Base-by-base conservation (phyloP, 2,888 invertebrate genomes). In the Xestia sexstrigata region DNA sequence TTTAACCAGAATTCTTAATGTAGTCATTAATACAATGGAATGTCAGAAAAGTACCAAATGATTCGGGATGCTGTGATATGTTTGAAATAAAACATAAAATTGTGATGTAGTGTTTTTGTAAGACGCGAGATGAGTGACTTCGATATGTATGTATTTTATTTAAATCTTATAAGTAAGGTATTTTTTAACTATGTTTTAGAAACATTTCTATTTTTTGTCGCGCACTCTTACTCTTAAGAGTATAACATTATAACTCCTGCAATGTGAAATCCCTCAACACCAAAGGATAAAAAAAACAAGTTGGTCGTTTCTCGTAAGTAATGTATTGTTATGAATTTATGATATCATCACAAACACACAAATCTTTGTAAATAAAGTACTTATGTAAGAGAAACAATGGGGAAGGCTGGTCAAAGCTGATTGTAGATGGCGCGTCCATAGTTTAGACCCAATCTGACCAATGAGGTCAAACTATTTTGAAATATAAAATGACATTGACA, bases 51-150 rank as follows among this genome's bases (percentile, higher is more conserved):
- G 85, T 89, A 91, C 90, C 90, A 90, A 89, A 91, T 84, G 79
- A 74, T 85, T 87, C 87, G 88, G 90, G 88, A 89, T 90, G 90
- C 93, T 93, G 93, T 94, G 93, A 93, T 93, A 92, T 90, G 91
- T 91, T 93, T 90, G 90, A 87, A 89, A 88, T 88, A 87, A 82
- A 88, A 88, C 88, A 89, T 87, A 82, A 35, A 81, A 84, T 82
- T 89, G 86, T 86, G 83, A 86, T 89, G 83, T 88, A 86, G 86
- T 82, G 87, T 80, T 83, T 81, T 78, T 81, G 72, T 81, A 85
- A 78, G 77, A 76, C 81, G 68, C 79, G 39, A 76, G 58, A 65
- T 82, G 76, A 81, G 72, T 81, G 82, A 81, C 76, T 81, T 74
- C 20, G 77, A 67, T 82, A 83, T 81, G 69, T 85, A 73, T 81